Conservation (phyloP, 2,113 vertebrate genomes). For the Lasiurus cinereus region DNA sequence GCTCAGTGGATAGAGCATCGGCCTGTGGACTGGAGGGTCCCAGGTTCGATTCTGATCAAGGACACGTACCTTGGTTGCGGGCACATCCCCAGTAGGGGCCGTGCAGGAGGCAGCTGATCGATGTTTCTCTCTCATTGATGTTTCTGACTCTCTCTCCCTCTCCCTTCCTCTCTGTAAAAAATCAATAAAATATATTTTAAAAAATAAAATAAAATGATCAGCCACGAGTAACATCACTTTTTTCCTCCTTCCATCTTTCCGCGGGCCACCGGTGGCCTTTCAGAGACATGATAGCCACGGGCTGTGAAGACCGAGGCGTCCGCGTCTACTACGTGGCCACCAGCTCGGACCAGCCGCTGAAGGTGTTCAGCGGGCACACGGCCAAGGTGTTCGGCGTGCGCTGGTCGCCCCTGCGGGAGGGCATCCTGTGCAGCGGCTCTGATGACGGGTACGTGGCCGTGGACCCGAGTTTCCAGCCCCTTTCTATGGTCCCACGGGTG, state of each 20-base stretch:
- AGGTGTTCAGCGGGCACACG: constrained; percentile 95
- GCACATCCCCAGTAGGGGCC: too few relatives aligned
- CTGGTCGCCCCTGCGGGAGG: constrained; percentile 98
- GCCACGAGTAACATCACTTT: neutral
- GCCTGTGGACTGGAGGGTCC: too few relatives aligned
- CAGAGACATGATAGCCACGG: constrained; percentile 99
- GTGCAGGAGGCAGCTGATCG: too few relatives aligned
- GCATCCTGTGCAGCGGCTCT: constrained; percentile 98
- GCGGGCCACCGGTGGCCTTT: constrained; percentile 8
- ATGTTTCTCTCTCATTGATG: too few relatives aligned
- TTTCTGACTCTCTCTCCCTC: too few relatives aligned
- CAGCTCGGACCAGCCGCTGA: constrained; percentile 97
- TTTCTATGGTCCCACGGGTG: rapidly evolving
- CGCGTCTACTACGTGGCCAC: constrained; percentile 98
- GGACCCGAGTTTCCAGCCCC: neutral
- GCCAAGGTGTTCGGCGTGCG: constrained; percentile 98
- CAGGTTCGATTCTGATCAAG: too few relatives aligned
- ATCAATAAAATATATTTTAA: too few relatives aligned
- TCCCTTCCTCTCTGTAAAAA: too few relatives aligned
- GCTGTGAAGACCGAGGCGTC: constrained; percentile 98
- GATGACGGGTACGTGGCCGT: constrained; percentile 93
- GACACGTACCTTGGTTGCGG: too few relatives aligned
- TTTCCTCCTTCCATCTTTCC: constrained; percentile 37
- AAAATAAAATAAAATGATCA: neutral
- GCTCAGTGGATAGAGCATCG: too few relatives aligned